Evolutionary conservation across 2,113 vertebrate species (phyloP), one percentile per base, ranked within the genome.

Genomic region (Pungitius pungitius): DNA sequence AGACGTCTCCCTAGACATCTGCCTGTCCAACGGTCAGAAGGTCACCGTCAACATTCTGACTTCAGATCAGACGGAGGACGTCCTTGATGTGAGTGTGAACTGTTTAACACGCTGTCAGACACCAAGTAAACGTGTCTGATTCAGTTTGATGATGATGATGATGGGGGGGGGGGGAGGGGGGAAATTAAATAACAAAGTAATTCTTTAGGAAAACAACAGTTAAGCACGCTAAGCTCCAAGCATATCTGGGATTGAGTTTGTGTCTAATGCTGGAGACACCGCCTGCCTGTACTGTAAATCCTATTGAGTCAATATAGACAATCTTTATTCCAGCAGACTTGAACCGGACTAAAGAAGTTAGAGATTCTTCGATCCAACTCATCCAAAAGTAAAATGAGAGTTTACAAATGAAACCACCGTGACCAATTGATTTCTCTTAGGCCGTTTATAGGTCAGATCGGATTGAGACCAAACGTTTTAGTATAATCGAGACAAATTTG

Each of bases 11-110:
- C 93, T 99, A 73, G 97, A 98, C 52, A 95, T 99, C 81, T 92
- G 95, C 73, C 95, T 99, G 43, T 97, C 95, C 69, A 99, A 96
- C 0, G 96, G 97, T 43, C 98, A 99, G 93, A 98, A 95, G 88
- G 95, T 98, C 60, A 95, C 95, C 42, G 94, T 97, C 90, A 94
- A 90, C 81, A 95, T 99, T 71, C 91, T 98, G 47, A 98, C 96
- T 24, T 99, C 97, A 0, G 97, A 99, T 91, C 97, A 99, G 92
- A 99, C 97, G 0, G 97, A 99, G 79, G 97, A 99, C 13, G 97
- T 99, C 55, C 93, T 99, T 3, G 97, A 99, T 94, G 98, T 98
- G 56, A 87, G 86, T 22, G 40, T n/a, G 24, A 20, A 14, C 54
- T 12, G 13, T 30, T 17, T 13, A 26, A 74, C 18, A 30, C 14